Evolutionary conservation across 2,113 vertebrate species (phyloP), one percentile per base, ranked within the genome.

Genomic region (Mustela nigripes): DNA sequence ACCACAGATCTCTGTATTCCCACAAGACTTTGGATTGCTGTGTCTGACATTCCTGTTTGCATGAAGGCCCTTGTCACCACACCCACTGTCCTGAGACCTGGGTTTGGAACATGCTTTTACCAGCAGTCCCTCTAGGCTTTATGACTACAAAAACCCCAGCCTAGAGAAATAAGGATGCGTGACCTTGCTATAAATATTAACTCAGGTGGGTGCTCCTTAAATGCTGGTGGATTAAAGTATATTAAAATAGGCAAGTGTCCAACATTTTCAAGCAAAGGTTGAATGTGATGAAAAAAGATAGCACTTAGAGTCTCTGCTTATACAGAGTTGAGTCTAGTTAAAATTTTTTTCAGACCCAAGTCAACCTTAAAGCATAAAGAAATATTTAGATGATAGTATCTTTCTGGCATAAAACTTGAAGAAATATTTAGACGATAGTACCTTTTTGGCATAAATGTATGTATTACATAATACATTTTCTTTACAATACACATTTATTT

Each of bases 111-210:
- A 73, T 62, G 33, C 71, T 53, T 87, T 45, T 50, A 93, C 56
- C 79, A 78, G 65, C 94, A 94, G 48, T 15, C 28, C 24, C 95
- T 95, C 45, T 96, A 94, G 31, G 7, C 18, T 80, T 87, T 48
- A 71, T 67, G 19, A 82, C 73, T 97, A 91, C 92, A 88, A 21
- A 85, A 15, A 60, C 36, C 14, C 39, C 76, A 93, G 45, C 73
- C 67, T 81, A 69, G 82, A 73, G 19, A 92, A 31, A 7, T 91
- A 89, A 67, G n/a, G 73, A 89, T 91, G 65, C 10, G 1, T 67
- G 81, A 90, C 50, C n/a, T 96, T 39, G 21, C 8, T 69, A 26
- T 45, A 28, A 74, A 42, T 65, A 58, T 1, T 91, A 39, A 73
- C 58, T 73, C 7, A 74, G 9, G 65, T 65, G 10, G 58, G 7